Evolutionary conservation across 2,888 invertebrate species (phyloP).

Genomic region (Hyppa rectilinea): DNA sequence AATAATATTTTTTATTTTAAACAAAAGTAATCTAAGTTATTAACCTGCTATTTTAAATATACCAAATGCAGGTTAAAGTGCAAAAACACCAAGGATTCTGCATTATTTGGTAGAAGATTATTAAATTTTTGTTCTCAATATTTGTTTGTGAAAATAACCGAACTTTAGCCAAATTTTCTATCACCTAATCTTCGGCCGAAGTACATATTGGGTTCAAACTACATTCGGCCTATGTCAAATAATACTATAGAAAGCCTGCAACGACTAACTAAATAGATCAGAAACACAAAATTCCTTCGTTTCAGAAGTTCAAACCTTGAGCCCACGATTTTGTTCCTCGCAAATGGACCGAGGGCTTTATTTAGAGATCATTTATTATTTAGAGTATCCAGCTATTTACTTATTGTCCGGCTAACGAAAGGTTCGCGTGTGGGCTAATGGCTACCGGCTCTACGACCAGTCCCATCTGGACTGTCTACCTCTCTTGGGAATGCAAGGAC

Average conservation of each 20-base stretch:
- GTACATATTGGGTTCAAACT: too few relatives aligned
- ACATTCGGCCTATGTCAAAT: too few relatives aligned
- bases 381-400: slow-evolving; percentile 66
- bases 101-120: too few relatives aligned
- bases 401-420: slow-evolving; percentile 75
- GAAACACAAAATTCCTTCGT: slow-evolving; percentile 7
- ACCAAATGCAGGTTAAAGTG: too few relatives aligned
- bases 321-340: slow-evolving; percentile 46
- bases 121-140: too few relatives aligned
- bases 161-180: too few relatives aligned
- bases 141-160: too few relatives aligned
- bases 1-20: too few relatives aligned
- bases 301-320: slow-evolving; percentile 14
- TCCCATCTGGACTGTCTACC: slow-evolving; percentile 64
- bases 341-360: slow-evolving; percentile 37
- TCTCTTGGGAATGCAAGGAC: slow-evolving; percentile 50
- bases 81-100: too few relatives aligned
- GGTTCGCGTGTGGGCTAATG: slow-evolving; percentile 74
- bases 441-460: slow-evolving; percentile 55
- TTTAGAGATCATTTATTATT: slow-evolving; percentile 70
- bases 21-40: too few relatives aligned
- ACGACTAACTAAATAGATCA: background rate
- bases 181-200: too few relatives aligned
- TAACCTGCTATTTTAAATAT: too few relatives aligned
- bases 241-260: background rate